Base-by-base conservation (phyloP, 2,113 vertebrate species). In the Lamprotornis superbus region DNA sequence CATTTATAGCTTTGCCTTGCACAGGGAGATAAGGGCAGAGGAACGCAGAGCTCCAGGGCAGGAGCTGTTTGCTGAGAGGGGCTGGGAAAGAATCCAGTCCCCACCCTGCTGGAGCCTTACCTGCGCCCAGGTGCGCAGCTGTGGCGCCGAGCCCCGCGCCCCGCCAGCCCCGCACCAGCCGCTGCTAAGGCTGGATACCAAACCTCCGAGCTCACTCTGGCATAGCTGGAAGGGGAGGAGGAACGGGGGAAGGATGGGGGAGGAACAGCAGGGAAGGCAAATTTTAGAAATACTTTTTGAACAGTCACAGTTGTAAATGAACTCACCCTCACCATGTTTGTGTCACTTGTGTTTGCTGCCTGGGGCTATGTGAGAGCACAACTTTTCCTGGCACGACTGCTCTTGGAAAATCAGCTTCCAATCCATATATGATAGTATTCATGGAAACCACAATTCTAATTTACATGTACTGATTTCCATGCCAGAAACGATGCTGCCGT, bases 371-470 rank as follows among this genome's bases (percentile, higher is more conserved):
- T 27, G 85, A 95, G 83, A 97, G 56, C 92, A 89, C 93, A 77
- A 85, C 86, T 90, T 96, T 96, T 97, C 95, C 93, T 91, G 90
- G 96, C 94, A 93, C 4, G 27, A 56, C 57, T 30, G 46, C 22
- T 63, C 88, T 89, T 92, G 95, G 94, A 94, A 96, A 97, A 92
- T 89, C 70, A 87, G 89, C 95, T 90, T 93, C 80, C 92, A 95
- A 93, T 89, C 94, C 95, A 94, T 96, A 96, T 96, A 97, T 97
- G 95, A 94, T 90, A 95, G 95, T 83, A 96, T 95, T 94, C 52
- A 94, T 93, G 83, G 94, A 94, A 91, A 94, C 90, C 94, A 89
- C 94, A 95, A 71, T 56, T 81, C 90, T 94, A 84, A 96, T 94
- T 97, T 89, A 92, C 83, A 94, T 93, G 89, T 40, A 19, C 63